Base-by-base conservation (phyloP, 53 echinoderm and acorn worm species). In the Henricia sp. region DNA sequence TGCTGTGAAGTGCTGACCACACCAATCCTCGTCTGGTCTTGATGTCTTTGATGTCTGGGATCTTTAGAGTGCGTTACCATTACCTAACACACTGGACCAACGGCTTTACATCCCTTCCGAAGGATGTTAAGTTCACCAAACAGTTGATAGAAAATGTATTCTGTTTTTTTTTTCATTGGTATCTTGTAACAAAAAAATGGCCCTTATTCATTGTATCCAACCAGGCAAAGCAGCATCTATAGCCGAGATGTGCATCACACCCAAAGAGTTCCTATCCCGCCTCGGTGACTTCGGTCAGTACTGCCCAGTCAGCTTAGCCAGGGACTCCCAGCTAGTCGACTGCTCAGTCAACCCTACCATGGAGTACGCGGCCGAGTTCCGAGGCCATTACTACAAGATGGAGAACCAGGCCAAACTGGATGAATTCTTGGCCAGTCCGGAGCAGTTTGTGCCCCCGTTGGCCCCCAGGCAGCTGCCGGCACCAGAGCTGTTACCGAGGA, bases 201-300 rank as follows among this genome's bases (percentile, higher is more conserved):
- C n/a, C n/a, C n/a, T n/a, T n/a, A n/a, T n/a, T n/a, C n/a, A n/a
- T n/a, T n/a, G n/a, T n/a, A n/a, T n/a, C n/a, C n/a, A n/a, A 33
- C 12, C 52, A 99, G 99, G 99, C 43, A 99, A 99, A 37, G 99
- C 99, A 58, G 99, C 94, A 3, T 94, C 99, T 13, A 91, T 99
- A 21, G 87, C 89, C 30, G 83, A 95, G 80, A 83, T 99, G 90
- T 99, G 99, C 77, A 92, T 99, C 72, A 99, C 99, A 0, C 99
- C 99, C 19, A 88, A 92, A 48, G 99, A 99, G 74, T 99, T 92
- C 85, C 71, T 90, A 6, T 73, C 94, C 82, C 88, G 99, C 6
- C 94, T 99, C 6, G 94, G 99, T 10, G 91, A 91, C 89, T 99
- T 94, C 70, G 92, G 89, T 33, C 99, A 99, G 85, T 99, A 99